Base-by-base conservation (phyloP, 2,888 invertebrate genomes). In the Orthosia gothica region DNA sequence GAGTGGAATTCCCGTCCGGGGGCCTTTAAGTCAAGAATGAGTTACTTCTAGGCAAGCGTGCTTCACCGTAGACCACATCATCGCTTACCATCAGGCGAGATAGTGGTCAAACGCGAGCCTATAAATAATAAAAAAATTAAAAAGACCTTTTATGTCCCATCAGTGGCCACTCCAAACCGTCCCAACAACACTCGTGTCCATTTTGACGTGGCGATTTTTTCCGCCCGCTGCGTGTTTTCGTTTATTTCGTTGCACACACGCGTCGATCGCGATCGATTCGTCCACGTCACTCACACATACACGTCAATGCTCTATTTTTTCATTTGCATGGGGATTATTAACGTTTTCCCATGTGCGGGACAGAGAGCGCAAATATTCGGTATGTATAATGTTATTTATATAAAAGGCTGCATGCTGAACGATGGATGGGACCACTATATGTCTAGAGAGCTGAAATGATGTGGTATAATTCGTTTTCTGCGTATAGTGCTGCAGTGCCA, bases 171-270 rank as follows among this genome's bases (percentile, higher is more conserved):
- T 88, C 12, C 85, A 26, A 74, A 0, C 0, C 68, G 9, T 0
- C 13, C 76, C 0, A 0, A 89, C 89, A 89, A 87, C 79, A 90
- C 81, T 79, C 87, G 91, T 94, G 95, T 95, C 95, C 95, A 93
- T 93, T 94, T 94, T 94, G 95, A 94, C 94, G 93, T 89, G 93
- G 91, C 91, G 92, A 94, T 95, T 95, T 95, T 95, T 95, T 93
- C 89, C 91, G 40, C 81, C 81, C 89, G 82, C 89, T 90, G 89
- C 90, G 89, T 94, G 94, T 95, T 93, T 94, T 95, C 94, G 94
- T 95, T 95, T 95, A 95, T 95, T 95, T 94, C 93, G 94, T 80
- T 92, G 93, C 94, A 93, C 93, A 93, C 93, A 92, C 90, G 88
- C 92, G 88, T 83, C 91, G 90, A 92, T 92, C 93, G 88, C 91